These are phyloP conservation scores for Eustalomyia histrio DNA, from an alignment of 2,888 invertebrate species.

Conservation along the genomic window DNA sequence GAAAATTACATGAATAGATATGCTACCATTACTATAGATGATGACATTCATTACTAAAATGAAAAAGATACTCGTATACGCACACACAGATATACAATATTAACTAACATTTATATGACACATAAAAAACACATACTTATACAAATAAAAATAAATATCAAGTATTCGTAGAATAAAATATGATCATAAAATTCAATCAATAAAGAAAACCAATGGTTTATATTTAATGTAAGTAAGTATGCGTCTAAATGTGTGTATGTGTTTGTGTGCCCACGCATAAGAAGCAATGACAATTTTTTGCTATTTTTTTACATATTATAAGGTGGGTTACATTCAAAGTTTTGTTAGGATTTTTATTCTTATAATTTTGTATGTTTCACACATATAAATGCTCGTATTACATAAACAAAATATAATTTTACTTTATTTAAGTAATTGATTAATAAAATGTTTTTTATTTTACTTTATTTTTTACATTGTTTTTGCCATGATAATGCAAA, in stretches of 20 bases:
- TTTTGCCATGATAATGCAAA: neutral
- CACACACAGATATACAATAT: no score
- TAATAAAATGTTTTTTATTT: constrained; percentile 25
- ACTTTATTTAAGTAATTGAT: constrained; percentile 42
- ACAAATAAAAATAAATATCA: neutral
- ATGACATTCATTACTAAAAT: constrained; percentile 17
- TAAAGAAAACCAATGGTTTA: constrained; percentile 44
- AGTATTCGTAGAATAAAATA: constrained; percentile 11
- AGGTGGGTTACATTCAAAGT: neutral
- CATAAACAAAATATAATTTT: constrained; percentile 20
- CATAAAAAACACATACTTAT: constrained; percentile 16
- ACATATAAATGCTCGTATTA: constrained; percentile 41
- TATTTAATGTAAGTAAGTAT: constrained; percentile 26
- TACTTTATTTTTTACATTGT: neutral
- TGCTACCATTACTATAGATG: neutral
- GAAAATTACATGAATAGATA: constrained; percentile 29
- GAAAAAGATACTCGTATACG: neutral
- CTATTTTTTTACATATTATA: neutral
- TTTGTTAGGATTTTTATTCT: neutral
- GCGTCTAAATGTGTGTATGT: neutral
- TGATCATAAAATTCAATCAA: constrained; percentile 52
- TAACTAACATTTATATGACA: constrained; percentile 10
- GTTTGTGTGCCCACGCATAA: no score
- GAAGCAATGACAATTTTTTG: constrained; percentile 43
- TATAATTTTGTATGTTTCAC: neutral